These are phyloP conservation scores for Desmophyllum pertusum DNA, from an alignment of 92 coral and sea anemone genomes.

Conservation along the genomic window DNA sequence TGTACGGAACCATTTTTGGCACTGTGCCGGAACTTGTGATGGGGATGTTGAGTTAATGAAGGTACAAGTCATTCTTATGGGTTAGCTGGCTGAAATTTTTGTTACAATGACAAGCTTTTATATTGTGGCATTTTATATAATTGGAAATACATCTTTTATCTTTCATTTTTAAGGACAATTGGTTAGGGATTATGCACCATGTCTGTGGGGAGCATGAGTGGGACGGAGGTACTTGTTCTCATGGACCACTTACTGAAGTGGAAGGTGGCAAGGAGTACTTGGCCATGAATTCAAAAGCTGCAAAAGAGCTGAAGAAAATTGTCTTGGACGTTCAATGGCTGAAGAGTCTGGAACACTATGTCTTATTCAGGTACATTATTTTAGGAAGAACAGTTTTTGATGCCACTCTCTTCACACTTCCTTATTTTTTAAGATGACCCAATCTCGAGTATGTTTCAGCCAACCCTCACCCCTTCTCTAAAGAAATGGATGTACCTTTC, in stretches of 20 bases:
- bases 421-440: too few species aligned
- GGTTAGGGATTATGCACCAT: constrained; percentile 60
- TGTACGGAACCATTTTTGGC: constrained; percentile 78
- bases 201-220: constrained; percentile 62
- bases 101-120: neutral
- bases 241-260: constrained; percentile 63
- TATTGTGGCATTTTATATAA: constrained; percentile 23
- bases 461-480: too few species aligned
- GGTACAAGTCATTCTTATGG: constrained; percentile 28
- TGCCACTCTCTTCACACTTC: too few species aligned
- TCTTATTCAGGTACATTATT: constrained; percentile 14
- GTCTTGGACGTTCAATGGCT: constrained; percentile 18
- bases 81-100: neutral
- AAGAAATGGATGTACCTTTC: too few species aligned
- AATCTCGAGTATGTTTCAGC: too few species aligned
- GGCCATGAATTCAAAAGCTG: constrained; percentile 3
- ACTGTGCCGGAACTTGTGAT: constrained; percentile 64
- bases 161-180: constrained; percentile 47
- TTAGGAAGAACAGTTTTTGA: too few species aligned
- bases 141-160: neutral
- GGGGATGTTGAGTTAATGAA: constrained; percentile 59
- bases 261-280: constrained; percentile 48
- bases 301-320: too few species aligned
- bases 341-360: constrained; percentile 17
- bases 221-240: constrained; percentile 66